phyloP scores from a whole-genome alignment of 1,140 invertebrate species.

The Drosophila azteca region DNA sequence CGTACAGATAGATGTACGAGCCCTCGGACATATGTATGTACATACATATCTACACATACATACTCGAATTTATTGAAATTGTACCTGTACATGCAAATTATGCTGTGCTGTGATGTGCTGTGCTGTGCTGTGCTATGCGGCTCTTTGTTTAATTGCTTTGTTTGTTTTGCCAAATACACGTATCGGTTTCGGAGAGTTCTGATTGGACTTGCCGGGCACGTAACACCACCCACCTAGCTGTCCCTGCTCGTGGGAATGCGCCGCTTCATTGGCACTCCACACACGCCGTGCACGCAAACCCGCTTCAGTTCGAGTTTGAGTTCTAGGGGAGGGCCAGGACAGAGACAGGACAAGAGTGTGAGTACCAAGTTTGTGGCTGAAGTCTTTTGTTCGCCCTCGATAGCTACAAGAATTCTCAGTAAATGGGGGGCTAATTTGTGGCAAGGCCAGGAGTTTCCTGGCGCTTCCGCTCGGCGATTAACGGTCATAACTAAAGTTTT shows the following conservation, averaged over 20 bases:
- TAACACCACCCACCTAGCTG: constrained; percentile 48
- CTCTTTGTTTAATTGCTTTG: constrained; percentile 54
- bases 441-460: neutral
- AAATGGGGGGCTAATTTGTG: neutral
- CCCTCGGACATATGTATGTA: neutral
- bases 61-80: constrained; percentile 3
- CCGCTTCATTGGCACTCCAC: constrained; percentile 34
- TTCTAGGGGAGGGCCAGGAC: neutral
- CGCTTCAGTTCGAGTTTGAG: neutral
- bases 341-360: neutral
- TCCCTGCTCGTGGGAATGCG: constrained; percentile 48
- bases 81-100: constrained; percentile 40
- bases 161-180: constrained; percentile 47
- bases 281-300: constrained; percentile 45
- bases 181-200: constrained; percentile 11
- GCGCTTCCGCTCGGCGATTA: too few species aligned
- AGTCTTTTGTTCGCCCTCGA: constrained; percentile 49
- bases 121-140: constrained; percentile 4
- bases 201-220: constrained; percentile 47
- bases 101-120: constrained; percentile 11
- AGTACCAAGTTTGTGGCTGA: constrained; percentile 50
- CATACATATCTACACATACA: too few species aligned
- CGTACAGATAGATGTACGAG: neutral
- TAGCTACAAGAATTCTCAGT: constrained; percentile 5
- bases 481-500: too few species aligned